Evolutionary conservation across 2,888 invertebrate genomes (phyloP).

Genomic region (Panopea generosa): DNA sequence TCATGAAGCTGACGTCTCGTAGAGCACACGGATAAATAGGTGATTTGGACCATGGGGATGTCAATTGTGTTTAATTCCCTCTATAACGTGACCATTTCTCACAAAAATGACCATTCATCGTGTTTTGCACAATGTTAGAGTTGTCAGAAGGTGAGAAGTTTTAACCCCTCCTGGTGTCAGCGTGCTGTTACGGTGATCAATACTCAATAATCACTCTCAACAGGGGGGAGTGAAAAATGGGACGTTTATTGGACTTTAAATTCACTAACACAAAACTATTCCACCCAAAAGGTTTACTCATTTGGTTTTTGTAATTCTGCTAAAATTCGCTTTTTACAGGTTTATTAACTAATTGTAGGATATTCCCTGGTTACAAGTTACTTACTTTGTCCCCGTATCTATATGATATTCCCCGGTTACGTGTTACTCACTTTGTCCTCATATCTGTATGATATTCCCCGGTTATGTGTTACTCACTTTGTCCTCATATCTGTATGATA

Average conservation of each 20-base stretch:
- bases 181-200: slow-evolving; percentile 50
- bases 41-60: slow-evolving; percentile 44
- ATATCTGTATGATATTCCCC: too few species aligned
- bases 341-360: too few species aligned
- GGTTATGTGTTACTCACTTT: too few species aligned
- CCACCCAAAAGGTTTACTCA: too few species aligned
- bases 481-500: too few species aligned
- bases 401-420: too few species aligned
- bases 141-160: slow-evolving; percentile 49
- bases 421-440: too few species aligned
- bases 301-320: too few species aligned
- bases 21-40: slow-evolving; percentile 33
- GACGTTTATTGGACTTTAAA: neutral
- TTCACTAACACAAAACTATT: too few species aligned
- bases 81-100: slow-evolving; percentile 57
- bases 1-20: neutral
- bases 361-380: too few species aligned
- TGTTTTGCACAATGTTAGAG: slow-evolving; percentile 53
- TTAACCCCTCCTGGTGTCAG: slow-evolving; percentile 42
- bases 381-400: too few species aligned
- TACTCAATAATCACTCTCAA: slow-evolving; percentile 38
- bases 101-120: slow-evolving; percentile 56
- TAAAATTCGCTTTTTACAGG: too few species aligned
- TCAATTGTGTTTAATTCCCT: slow-evolving; percentile 48
- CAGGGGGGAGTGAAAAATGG: slow-evolving; percentile 9